Percentiles rank a stretch among this genome's conserved stretches.
Conservation (phyloP, 1,140 invertebrate species). For the Trachymyrmex septentrionalis region DNA sequence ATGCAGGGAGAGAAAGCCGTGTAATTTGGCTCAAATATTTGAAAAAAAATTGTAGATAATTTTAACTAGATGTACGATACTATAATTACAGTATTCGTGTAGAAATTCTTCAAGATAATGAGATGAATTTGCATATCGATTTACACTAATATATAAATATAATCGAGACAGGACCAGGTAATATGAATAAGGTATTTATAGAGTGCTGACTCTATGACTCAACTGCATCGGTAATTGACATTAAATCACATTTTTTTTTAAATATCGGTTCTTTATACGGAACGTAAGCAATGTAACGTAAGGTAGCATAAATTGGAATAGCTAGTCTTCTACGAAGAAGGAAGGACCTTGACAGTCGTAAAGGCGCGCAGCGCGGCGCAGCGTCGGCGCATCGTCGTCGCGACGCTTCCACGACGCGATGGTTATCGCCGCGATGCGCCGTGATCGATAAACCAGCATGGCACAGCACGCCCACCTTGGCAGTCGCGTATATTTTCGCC, state of each 20-base stretch:
- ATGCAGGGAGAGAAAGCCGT: not conserved
- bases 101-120: not conserved
- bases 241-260: not conserved
- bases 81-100: not conserved
- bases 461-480: slow-evolving; percentile 62
- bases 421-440: slow-evolving; percentile 68
- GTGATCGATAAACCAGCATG: slow-evolving; percentile 72
- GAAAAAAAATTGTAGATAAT: not conserved
- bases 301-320: not conserved
- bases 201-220: not conserved
- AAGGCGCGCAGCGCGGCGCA: slow-evolving; percentile 5
- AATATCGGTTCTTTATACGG: not conserved
- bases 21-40: not conserved
- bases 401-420: slow-evolving; percentile 63
- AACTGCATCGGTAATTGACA: not conserved
- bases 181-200: slow-evolving; percentile 5
- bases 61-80: not conserved
- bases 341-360: slow-evolving; percentile 75
- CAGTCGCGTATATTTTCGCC: slow-evolving; percentile 64
- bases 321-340: slow-evolving; percentile 9
- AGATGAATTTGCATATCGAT: not conserved
- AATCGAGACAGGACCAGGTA: not conserved
- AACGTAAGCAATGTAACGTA: not conserved
- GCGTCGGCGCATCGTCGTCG: slow-evolving; percentile 63
- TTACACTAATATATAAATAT: not conserved